Percentiles rank a stretch among this genome's conserved stretches.
Conservation (phyloP, 2,888 invertebrate genomes). For the Euclidia mi region DNA sequence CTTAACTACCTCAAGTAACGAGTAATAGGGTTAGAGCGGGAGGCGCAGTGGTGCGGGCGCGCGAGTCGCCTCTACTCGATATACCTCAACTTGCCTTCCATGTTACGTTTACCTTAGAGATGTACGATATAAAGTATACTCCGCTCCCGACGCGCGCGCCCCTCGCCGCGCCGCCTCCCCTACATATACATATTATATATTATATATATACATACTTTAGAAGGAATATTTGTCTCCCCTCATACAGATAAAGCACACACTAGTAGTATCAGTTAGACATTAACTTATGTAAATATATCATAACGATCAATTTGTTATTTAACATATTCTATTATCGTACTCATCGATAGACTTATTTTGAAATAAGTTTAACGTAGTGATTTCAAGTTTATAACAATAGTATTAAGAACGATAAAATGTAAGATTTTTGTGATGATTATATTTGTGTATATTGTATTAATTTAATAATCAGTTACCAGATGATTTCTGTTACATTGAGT, state of each 20-base stretch:
- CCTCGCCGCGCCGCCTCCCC: slow-evolving; percentile 35
- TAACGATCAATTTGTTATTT: slow-evolving; percentile 87
- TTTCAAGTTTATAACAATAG: slow-evolving; percentile 83
- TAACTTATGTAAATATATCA: slow-evolving; percentile 84
- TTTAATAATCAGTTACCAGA: slow-evolving; percentile 88
- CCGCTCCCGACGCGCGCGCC: slow-evolving; percentile 26
- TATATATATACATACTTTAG: slow-evolving; percentile 73
- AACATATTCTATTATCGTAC: slow-evolving; percentile 85
- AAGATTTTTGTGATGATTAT: slow-evolving; percentile 83
- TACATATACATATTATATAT: slow-evolving; percentile 61
- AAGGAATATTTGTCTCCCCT: slow-evolving; percentile 78
- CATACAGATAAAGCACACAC: slow-evolving; percentile 81
- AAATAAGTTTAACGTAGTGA: slow-evolving; percentile 84
- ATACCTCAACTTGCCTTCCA: slow-evolving; percentile 81
- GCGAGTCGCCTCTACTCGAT: slow-evolving; percentile 45
- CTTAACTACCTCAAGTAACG: slow-evolving; percentile 88
- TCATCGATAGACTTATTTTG: slow-evolving; percentile 85
- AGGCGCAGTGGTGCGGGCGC: slow-evolving; percentile 54
- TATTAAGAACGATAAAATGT: slow-evolving; percentile 70
- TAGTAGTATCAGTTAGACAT: slow-evolving; percentile 81
- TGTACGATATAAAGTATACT: slow-evolving; percentile 42
- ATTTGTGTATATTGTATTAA: slow-evolving; percentile 85
- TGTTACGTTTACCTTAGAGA: slow-evolving; percentile 58
- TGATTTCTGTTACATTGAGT: slow-evolving; percentile 85
- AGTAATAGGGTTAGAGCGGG: slow-evolving; percentile 78